A percentile compares a stretch with the other conserved stretches of the same genome.
These are phyloP conservation scores for Notothenia rossii DNA, from an alignment of 2,113 vertebrate species.

Conservation along the genomic window DNA sequence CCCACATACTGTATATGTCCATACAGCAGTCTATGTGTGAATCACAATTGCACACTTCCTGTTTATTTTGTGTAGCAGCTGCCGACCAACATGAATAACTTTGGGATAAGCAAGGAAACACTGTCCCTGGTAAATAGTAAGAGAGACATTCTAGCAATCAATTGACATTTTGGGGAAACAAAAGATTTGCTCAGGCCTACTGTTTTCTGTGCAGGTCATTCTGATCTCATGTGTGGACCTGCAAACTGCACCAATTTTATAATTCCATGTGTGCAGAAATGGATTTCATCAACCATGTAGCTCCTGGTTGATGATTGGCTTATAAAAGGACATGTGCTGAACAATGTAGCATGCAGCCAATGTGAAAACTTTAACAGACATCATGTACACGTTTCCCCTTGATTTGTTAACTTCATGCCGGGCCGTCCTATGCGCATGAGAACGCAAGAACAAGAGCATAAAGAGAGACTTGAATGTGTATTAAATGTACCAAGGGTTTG, in stretches of 20 bases:
- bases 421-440: not conserved
- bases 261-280: not conserved
- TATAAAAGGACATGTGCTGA: not conserved
- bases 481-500: not conserved
- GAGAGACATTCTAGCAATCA: not conserved
- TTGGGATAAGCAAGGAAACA: not conserved
- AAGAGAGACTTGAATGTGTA: too few relatives aligned
- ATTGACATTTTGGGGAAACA: not conserved
- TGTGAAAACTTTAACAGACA: constrained; percentile 1
- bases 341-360: not conserved
- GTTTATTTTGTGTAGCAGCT: not conserved
- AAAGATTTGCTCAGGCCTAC: not conserved
- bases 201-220: not conserved
- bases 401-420: not conserved
- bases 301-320: not conserved
- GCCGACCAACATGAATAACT: not conserved
- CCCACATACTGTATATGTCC: not conserved
- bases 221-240: not conserved
- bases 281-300: not conserved
- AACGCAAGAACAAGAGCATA: too few relatives aligned
- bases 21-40: not conserved
- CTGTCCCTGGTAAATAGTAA: not conserved
- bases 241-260: not conserved
- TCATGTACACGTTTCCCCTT: not conserved
- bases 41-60: not conserved